A percentile compares a stretch with the other conserved stretches of the same genome.
Conservation (phyloP, 1,140 invertebrate genomes). For the Lasioglossum baleicum region DNA sequence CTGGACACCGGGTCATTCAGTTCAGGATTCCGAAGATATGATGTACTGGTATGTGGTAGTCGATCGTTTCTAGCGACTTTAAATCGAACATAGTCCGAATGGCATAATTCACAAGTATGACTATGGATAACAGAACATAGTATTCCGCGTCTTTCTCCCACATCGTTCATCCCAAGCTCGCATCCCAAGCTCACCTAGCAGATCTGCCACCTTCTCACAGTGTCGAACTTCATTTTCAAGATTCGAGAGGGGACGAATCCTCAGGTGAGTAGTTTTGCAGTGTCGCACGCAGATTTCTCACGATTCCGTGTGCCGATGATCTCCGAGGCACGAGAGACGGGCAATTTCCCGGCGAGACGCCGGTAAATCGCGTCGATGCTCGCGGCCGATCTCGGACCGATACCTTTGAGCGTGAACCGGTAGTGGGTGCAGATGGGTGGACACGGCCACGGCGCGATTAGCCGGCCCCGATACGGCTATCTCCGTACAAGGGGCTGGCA, state of each 20-base stretch:
- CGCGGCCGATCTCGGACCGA: conserved; percentile 28
- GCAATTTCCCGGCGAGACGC: conserved; percentile 38
- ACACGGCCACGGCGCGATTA: conserved; percentile 61
- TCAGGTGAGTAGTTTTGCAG: too few relatives aligned
- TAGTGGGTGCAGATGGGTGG: conserved; percentile 67
- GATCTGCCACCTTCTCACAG: neutral
- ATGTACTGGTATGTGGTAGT: conserved; percentile 25
- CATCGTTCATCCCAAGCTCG: too few relatives aligned
- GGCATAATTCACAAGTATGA: conserved; percentile 36
- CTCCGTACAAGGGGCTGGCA: conserved; percentile 59
- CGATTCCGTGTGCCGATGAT: conserved; percentile 3
- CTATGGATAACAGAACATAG: too few relatives aligned
- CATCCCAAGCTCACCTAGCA: too few relatives aligned
- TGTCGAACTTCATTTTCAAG: too few relatives aligned
- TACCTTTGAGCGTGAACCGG: conserved; percentile 53
- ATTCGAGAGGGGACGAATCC: too few relatives aligned
- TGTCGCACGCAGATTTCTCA: conserved; percentile 21
- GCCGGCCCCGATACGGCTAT: conserved; percentile 64
- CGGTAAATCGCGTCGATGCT: conserved; percentile 33
- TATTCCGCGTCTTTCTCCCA: too few relatives aligned
- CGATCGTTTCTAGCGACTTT: conserved; percentile 43
- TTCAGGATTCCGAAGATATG: conserved; percentile 22
- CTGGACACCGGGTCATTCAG: conserved; percentile 59
- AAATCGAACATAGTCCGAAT: conserved; percentile 52
- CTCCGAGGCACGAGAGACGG: conserved; percentile 7